Evolutionary conservation across 2,888 invertebrate genomes (phyloP).

Genomic region (Phaedon cochleariae): DNA sequence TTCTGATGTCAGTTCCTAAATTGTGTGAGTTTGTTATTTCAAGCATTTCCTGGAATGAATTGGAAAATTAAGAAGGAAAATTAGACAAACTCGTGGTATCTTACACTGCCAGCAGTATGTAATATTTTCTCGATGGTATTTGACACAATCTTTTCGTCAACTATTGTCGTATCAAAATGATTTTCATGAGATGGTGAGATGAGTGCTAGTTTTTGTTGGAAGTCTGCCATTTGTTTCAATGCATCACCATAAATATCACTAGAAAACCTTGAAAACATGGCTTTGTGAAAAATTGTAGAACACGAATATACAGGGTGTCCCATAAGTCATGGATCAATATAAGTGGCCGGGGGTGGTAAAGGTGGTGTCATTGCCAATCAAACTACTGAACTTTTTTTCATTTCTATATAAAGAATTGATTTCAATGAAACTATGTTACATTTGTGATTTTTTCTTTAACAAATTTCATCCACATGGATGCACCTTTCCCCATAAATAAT

Average conservation of each 20-base stretch:
- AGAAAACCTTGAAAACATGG: constrained; percentile 1
- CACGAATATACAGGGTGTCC: too few species aligned
- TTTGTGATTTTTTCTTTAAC: too few species aligned
- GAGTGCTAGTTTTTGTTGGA: not conserved
- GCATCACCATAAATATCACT: not conserved
- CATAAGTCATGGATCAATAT: too few species aligned
- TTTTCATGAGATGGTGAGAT: not conserved
- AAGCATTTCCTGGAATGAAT: constrained; percentile 51
- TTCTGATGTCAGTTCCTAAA: constrained; percentile 52
- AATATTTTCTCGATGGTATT: not conserved
- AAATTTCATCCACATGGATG: too few species aligned
- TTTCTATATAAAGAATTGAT: too few species aligned
- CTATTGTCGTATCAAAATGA: not conserved
- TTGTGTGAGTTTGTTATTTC: constrained; percentile 44
- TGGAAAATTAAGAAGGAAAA: not conserved
- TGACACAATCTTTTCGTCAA: not conserved
- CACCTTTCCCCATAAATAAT: too few species aligned
- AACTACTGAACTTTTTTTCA: too few species aligned
- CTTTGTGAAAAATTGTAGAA: too few species aligned
- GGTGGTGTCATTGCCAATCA: too few species aligned
- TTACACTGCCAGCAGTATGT: constrained; percentile 19
- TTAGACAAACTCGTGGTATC: not conserved
- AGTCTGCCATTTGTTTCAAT: not conserved
- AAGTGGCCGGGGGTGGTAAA: too few species aligned
- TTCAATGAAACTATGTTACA: too few species aligned